Evolutionary conservation across 1,140 invertebrate species (phyloP).

Genomic region (Diabrotica virgifera): DNA sequence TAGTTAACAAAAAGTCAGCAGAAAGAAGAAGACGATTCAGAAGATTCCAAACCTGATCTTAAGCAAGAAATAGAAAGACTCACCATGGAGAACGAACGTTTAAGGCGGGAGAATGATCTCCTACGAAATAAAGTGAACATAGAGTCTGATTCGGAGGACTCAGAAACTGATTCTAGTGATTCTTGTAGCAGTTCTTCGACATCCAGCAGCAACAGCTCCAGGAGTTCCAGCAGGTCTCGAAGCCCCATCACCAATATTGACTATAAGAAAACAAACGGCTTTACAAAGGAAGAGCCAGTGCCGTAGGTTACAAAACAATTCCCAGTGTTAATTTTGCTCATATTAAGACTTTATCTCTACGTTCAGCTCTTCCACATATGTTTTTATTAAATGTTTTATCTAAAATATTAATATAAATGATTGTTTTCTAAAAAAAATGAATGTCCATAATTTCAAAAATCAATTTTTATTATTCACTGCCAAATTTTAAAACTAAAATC

Average conservation of each 20-base stretch:
- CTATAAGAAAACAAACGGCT: slow-evolving; percentile 37
- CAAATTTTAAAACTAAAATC: too few relatives aligned
- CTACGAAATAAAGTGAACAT: slow-evolving; percentile 50
- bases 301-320: neutral
- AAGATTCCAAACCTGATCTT: slow-evolving; percentile 35
- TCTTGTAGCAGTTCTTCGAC: slow-evolving; percentile 38
- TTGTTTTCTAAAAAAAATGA: too few relatives aligned
- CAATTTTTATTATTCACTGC: too few relatives aligned
- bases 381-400: too few relatives aligned
- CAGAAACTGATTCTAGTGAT: slow-evolving; percentile 53
- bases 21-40: slow-evolving; percentile 31
- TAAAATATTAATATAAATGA: too few relatives aligned
- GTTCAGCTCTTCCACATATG: too few relatives aligned
- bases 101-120: slow-evolving; percentile 56
- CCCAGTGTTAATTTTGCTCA: too few relatives aligned
- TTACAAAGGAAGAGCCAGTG: slow-evolving; percentile 16
- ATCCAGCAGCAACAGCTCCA: slow-evolving; percentile 29
- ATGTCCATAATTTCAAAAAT: too few relatives aligned
- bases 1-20: slow-evolving; percentile 50
- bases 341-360: too few relatives aligned
- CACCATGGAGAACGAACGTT: slow-evolving; percentile 40
- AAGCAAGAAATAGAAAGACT: slow-evolving; percentile 53
- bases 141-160: slow-evolving; percentile 53
- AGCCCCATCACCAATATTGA: slow-evolving; percentile 26
- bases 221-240: slow-evolving; percentile 25